phyloP scores from a whole-genome alignment of 2,888 invertebrate genomes.

The Hermaeophaga mercurialis region DNA sequence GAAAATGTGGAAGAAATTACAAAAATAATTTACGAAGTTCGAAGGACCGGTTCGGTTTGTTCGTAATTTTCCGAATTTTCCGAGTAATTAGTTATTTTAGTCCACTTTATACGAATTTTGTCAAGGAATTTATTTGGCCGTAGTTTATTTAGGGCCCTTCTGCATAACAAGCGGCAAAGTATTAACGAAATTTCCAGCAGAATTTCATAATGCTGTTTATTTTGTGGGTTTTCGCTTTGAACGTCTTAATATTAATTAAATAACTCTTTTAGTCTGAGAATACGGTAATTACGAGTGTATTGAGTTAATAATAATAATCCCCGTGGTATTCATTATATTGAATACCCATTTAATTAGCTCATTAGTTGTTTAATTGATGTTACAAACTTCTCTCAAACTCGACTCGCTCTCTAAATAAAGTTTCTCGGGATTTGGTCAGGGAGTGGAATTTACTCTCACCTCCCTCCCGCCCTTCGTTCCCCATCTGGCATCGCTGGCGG shows the following conservation, averaged over 20 bases:
- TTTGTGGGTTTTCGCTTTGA: constrained; percentile 35
- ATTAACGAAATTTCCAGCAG: constrained; percentile 32
- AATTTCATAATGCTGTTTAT: constrained; percentile 35
- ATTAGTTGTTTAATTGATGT: constrained; percentile 61
- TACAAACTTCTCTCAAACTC: constrained; percentile 45
- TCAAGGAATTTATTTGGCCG: constrained; percentile 18
- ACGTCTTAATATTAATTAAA: constrained; percentile 47
- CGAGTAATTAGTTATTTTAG: constrained; percentile 17
- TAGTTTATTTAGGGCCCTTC: constrained; percentile 21
- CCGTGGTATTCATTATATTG: constrained; percentile 57
- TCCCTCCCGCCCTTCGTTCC: no score
- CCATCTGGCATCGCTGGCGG: no score
- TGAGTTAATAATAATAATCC: constrained; percentile 50
- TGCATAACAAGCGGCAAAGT: constrained; percentile 26
- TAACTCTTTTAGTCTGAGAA: constrained; percentile 47
- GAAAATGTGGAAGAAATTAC: no score
- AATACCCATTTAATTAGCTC: constrained; percentile 62
- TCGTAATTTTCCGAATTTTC: background rate
- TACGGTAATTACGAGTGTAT: constrained; percentile 49
- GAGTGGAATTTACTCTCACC: no score
- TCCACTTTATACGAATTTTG: constrained; percentile 11
- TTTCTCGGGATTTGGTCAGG: constrained; percentile 31
- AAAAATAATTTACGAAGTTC: no score
- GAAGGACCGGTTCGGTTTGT: background rate
- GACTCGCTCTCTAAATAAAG: constrained; percentile 39